Conservation (phyloP, 2,888 invertebrate genomes). For the Agrotis ipsilon region DNA sequence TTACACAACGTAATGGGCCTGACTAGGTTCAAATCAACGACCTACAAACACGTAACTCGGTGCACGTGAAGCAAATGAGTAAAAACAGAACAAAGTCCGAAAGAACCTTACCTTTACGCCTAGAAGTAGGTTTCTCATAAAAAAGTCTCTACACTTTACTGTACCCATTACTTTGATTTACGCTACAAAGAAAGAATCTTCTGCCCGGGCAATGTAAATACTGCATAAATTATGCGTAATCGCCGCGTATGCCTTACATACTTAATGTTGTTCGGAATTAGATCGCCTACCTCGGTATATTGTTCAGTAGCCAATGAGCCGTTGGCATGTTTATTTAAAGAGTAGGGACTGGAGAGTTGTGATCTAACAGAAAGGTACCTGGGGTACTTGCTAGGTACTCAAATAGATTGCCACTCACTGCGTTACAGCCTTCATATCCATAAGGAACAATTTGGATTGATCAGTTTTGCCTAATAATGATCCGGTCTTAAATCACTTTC, state of each 20-base stretch:
- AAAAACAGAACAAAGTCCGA: slow-evolving; percentile 5
- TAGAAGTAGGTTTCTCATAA: slow-evolving; percentile 35
- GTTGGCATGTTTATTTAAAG: neutral
- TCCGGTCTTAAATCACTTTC: too few species aligned
- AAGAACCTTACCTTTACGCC: slow-evolving; percentile 4
- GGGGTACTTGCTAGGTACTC: neutral
- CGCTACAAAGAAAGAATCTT: slow-evolving; percentile 61
- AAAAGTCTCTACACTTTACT: slow-evolving; percentile 42
- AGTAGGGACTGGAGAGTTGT: slow-evolving; percentile 8
- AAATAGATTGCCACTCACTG: neutral
- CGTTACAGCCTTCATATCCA: neutral
- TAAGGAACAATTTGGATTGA: too few species aligned
- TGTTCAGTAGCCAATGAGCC: slow-evolving; percentile 28
- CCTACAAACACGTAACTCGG: too few species aligned
- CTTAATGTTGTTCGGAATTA: slow-evolving; percentile 60
- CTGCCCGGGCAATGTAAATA: slow-evolving; percentile 52
- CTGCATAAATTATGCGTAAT: slow-evolving; percentile 64
- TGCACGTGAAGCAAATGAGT: neutral
- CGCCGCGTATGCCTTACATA: slow-evolving; percentile 54
- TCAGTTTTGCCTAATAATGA: too few species aligned
- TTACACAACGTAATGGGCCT: too few species aligned
- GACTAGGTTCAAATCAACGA: too few species aligned
- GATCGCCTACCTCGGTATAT: slow-evolving; percentile 15
- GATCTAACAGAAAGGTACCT: neutral
- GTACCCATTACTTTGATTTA: slow-evolving; percentile 63